Base-by-base conservation (phyloP, 2,888 invertebrate genomes). In the Mesochorus sp. region DNA sequence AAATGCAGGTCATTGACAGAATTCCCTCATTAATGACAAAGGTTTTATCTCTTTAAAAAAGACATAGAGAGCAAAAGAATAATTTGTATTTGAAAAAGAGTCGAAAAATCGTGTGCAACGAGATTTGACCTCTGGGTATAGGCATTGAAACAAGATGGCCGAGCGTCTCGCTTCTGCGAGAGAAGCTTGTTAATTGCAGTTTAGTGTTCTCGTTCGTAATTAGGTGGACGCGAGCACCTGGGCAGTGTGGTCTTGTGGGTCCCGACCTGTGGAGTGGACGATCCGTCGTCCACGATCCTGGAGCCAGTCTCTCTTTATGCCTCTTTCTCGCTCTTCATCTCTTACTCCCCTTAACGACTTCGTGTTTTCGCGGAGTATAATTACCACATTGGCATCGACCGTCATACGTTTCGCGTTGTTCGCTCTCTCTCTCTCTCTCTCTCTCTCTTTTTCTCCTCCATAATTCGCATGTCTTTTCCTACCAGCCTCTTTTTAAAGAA, bases 131-230 rank as follows among this genome's bases (percentile, higher is more conserved):
- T 70, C 59, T 57, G 72, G 70, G 42, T 68, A 61, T 68, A 61
- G 81, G 83, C 85, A 87, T 85, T 83, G 86, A 86, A 84, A 81
- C 83, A 84, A 85, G 84, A 87, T 85, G 85, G 85, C 86, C 81
- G 80, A 75, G 80, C 39, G 64, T 62, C 31, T 70, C 28, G 70
- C 12, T 44, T 28, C 49, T 47, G 37, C 37, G 51, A 59, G 61
- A 84, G 81, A n/a, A n/a, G 82, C 87, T 88, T 85, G 88, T 89
- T 89, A 90, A 90, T 90, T 89, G 88, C 88, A 88, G 87, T 89
- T 89, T 89, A 89, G 89, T 87, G 87, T 86, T 89, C 88, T 87
- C 84, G 85, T 85, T 87, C 85, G 87, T 89, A 89, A 89, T 90
- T 90, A 90, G 88, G 86, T 86, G 85, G 81, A 86, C 84, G 86